Base-by-base conservation (phyloP, 1,140 invertebrate species). In the Plectus sambesii region DNA sequence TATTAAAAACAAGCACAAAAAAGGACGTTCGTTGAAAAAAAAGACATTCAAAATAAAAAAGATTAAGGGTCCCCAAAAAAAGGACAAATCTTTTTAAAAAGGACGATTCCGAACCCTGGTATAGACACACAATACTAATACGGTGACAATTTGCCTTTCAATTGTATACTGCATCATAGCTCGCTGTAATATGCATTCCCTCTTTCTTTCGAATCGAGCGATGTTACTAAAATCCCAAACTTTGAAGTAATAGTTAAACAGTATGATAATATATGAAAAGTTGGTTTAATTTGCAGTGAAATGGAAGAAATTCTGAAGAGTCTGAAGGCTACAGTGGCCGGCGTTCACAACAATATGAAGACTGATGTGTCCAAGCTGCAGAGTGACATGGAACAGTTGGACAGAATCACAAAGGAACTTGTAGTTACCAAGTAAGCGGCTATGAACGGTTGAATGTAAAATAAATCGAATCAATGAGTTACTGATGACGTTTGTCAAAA, bases 291-390 rank as follows among this genome's bases (percentile, higher is more conserved):
- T 51, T 56, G 27, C 39, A 59, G 56, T 23, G 61, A 63, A 47
- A 42, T 63, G 43, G 51, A 64, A 17, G 40, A 58, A 36, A 56
- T 67, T 25, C 53, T 56, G 20, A 47, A 57, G 22, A 63, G 66
- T 5, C 47, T 67, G 23, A 44, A 44, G 35, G 45, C 54, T 6
- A 49, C 57, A 5, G 60, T 67, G 17, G 60, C 47, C 20, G 62
- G 63, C 8, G 60, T 64, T 9, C 66, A 67, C 37, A 42, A 56
- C 15, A 59, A 67, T 38, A 69, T 67, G 63, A 67, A 69, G 40
- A 46, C 53, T 17, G 33, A 59, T 19, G 42, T 51, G 37, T 62
- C 62, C 22, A 47, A 45, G 23, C 41, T 48, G 19, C 57, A 55
- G 23, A 49, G 49, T 17, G 40, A 44, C 23, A 61, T 66, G 35